Percentiles rank a stretch among this genome's conserved stretches.
These are phyloP conservation scores for Rafetus swinhoei DNA, from an alignment of 2,113 vertebrate species.

Conservation along the genomic window DNA sequence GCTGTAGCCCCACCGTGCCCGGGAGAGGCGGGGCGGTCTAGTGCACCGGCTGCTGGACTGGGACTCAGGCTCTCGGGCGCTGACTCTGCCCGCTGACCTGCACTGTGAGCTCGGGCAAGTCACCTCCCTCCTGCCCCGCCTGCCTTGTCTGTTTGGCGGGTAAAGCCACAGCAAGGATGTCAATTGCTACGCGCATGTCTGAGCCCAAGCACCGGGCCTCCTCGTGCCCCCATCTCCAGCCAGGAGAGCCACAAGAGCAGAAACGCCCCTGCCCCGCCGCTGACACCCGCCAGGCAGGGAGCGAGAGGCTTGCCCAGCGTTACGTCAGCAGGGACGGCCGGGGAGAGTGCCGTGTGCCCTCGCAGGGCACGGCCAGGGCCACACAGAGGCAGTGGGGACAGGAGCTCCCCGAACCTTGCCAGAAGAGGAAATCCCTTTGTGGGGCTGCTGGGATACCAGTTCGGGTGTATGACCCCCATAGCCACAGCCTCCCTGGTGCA, in stretches of 20 bases:
- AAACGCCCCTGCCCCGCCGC: neutral
- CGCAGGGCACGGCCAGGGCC: no score
- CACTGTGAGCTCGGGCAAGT: neutral
- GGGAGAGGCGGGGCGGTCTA: neutral
- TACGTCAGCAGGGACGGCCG: neutral
- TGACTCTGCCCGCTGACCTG: neutral
- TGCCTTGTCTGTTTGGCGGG: neutral
- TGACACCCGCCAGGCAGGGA: neutral
- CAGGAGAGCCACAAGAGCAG: neutral
- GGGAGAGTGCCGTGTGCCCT: no score
- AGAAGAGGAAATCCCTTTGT: neutral
- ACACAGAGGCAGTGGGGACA: neutral
- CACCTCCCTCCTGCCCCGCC: neutral
- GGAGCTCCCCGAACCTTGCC: neutral
- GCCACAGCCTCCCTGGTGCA: neutral
- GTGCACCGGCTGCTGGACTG: neutral
- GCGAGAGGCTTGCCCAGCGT: neutral
- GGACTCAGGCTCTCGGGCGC: neutral
- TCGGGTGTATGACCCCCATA: no score
- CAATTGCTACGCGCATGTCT: neutral
- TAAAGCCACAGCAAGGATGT: no score
- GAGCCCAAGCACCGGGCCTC: neutral
- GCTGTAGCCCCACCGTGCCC: no score
- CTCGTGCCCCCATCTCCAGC: neutral
- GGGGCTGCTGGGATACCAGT: no score